Conservation (phyloP, 37 sponge, comb jelly and placozoan species). For the Ianthella basta region DNA sequence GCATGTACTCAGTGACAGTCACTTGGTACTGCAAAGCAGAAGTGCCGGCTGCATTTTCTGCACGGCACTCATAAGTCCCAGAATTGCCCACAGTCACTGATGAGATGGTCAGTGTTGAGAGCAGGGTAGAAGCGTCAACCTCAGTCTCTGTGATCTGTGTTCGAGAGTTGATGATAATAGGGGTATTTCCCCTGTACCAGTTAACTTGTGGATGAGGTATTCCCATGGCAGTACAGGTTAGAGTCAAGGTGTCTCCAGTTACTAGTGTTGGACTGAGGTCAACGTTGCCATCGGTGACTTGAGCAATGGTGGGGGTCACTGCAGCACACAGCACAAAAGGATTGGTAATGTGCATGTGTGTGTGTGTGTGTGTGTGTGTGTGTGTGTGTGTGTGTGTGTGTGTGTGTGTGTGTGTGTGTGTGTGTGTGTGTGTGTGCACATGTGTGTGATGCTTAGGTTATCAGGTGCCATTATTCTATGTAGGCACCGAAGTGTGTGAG, state of each 20-base stretch:
- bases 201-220: conserved; percentile 17
- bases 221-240: conserved; percentile 11
- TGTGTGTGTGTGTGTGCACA: too few relatives aligned
- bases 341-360: too few relatives aligned
- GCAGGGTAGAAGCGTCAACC: background rate
- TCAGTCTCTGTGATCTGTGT: background rate
- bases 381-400: conserved; percentile 8
- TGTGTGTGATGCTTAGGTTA: too few relatives aligned
- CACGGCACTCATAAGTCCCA: conserved; percentile 28
- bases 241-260: background rate
- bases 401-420: too few relatives aligned
- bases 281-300: background rate
- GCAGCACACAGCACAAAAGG: background rate
- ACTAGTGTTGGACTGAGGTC: background rate
- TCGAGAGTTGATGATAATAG: background rate
- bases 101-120: background rate
- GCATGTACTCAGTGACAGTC: too few relatives aligned
- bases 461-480: too few relatives aligned
- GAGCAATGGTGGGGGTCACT: conserved; percentile 2
- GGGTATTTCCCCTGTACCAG: conserved; percentile 27
- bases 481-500: too few relatives aligned
- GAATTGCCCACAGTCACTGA: background rate
- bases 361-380: conserved; percentile 15
- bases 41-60: background rate
- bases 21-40: background rate